A percentile compares a stretch with the other conserved stretches of the same genome.
phyloP scores from a whole-genome alignment of 1,140 invertebrate genomes.

The Geopemphigus sp. region DNA sequence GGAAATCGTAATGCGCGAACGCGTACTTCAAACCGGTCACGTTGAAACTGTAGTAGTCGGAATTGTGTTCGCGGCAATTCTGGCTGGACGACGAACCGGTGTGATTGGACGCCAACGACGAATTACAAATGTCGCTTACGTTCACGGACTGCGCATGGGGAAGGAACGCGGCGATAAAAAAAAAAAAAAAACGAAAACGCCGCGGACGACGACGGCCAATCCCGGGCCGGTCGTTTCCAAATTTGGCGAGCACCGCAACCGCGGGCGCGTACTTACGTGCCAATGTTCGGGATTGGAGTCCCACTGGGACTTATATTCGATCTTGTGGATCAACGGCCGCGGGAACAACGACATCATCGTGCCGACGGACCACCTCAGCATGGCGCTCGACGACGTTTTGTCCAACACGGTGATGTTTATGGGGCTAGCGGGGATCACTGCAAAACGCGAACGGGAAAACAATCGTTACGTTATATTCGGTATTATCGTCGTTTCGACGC shows the following conservation, averaged over 20 bases:
- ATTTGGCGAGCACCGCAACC: too few species aligned
- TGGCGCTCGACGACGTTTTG: conserved; percentile 61
- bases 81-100: not conserved
- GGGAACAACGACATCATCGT: conserved; percentile 63
- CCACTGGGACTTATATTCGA: conserved; percentile 65
- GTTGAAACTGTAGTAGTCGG: conserved; percentile 55
- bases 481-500: too few species aligned
- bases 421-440: conserved; percentile 53
- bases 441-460: not conserved
- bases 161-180: too few species aligned
- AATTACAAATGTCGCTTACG: conserved; percentile 25
- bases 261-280: conserved; percentile 59
- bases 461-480: not conserved
- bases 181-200: too few species aligned
- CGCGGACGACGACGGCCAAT: too few species aligned
- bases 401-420: conserved; percentile 59
- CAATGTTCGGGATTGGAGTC: conserved; percentile 60
- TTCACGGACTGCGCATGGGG: conserved; percentile 29
- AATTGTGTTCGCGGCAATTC: not conserved
- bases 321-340: conserved; percentile 61
- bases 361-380: conserved; percentile 63
- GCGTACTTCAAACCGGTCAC: conserved; percentile 64
- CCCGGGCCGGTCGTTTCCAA: too few species aligned
- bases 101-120: not conserved
- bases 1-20: conserved; percentile 67